phyloP scores from a whole-genome alignment of 1,140 invertebrate genomes.

The Archivesica marissinica region DNA sequence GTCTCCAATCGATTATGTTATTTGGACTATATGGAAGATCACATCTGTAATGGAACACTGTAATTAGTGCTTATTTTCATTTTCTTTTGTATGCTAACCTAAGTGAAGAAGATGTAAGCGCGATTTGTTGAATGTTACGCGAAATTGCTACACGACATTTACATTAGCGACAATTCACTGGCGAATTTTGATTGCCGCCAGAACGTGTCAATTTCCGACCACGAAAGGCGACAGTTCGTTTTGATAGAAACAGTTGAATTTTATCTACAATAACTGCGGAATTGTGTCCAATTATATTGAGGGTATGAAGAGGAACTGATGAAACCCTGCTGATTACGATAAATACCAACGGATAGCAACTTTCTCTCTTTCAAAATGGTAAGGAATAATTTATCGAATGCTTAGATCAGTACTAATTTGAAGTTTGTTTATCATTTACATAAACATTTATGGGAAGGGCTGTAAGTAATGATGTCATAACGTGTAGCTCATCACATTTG shows the following conservation, averaged over 20 bases:
- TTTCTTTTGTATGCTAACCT: constrained; percentile 10
- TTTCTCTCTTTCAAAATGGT: too few relatives aligned
- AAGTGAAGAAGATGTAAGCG: neutral
- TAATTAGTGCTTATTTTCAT: constrained; percentile 25
- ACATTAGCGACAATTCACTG: constrained; percentile 11
- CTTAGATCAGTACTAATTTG: too few relatives aligned
- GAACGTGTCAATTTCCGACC: constrained; percentile 27
- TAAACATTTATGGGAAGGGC: too few relatives aligned
- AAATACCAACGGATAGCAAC: too few relatives aligned
- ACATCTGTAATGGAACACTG: neutral
- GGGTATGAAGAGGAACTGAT: neutral
- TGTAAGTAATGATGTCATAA: too few relatives aligned
- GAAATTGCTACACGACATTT: constrained; percentile 21
- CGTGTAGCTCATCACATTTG: too few relatives aligned
- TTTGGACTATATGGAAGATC: constrained; percentile 23
- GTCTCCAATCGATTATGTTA: neutral
- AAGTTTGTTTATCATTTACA: too few relatives aligned
- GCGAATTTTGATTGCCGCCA: constrained; percentile 1
- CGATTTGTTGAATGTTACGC: neutral
- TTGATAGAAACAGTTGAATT: neutral
- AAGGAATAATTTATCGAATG: too few relatives aligned
- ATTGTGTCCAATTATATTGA: neutral
- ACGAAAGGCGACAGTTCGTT: constrained; percentile 4
- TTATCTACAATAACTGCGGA: neutral
- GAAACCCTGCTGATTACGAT: neutral